These are phyloP conservation scores for Corythornis leucogaster DNA, from an alignment of 2,797 vertebrate genomes.

Conservation along the genomic window DNA sequence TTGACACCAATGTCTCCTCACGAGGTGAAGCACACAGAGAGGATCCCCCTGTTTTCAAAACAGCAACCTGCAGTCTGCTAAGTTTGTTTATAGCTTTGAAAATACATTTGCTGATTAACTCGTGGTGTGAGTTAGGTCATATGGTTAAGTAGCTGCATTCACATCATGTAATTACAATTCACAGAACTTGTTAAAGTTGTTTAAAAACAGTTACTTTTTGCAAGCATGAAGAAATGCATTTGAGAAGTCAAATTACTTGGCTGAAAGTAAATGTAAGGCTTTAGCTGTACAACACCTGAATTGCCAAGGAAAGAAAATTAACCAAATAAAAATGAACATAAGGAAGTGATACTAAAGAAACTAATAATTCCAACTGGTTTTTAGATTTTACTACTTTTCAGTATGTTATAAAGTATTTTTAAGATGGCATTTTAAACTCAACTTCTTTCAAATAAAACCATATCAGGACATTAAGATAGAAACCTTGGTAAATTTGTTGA, in stretches of 20 bases:
- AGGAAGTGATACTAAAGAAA: not conserved
- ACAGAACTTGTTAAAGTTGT: not conserved
- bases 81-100: not conserved
- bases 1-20: not conserved
- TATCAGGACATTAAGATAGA: conserved; percentile 46
- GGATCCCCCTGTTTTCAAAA: not conserved
- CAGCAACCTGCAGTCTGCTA: not conserved
- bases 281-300: not conserved
- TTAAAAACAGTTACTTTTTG: not conserved
- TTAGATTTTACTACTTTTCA: not conserved
- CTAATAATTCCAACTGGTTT: rapidly evolving
- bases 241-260: not conserved
- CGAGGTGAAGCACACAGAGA: not conserved
- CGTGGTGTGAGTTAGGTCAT: not conserved
- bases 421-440: conserved; percentile 14
- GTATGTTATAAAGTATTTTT: not conserved
- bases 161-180: not conserved
- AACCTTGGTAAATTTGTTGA: conserved; percentile 66
- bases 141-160: not conserved
- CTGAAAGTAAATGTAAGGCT: not conserved
- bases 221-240: not conserved
- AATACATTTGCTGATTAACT: conserved; percentile 4
- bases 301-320: not conserved
- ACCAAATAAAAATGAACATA: not conserved
- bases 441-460: conserved; percentile 30